Conservation (phyloP, 92 coral and sea anemone genomes). For the Phenganax marumi region DNA sequence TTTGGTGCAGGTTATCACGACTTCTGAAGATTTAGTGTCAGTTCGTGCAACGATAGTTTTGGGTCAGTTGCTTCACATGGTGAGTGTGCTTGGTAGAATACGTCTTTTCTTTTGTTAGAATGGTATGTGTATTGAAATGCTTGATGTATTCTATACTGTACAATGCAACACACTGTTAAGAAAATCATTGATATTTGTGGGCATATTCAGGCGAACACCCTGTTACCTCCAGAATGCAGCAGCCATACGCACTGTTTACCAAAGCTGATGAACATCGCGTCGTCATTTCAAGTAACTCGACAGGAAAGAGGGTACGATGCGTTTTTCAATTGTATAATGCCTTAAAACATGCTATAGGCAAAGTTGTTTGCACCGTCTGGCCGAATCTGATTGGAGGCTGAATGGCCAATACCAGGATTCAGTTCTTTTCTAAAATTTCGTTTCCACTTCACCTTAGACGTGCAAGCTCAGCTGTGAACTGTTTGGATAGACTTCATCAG, state of each 20-base stretch:
- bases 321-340: background rate
- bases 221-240: conserved; percentile 94
- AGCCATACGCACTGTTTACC: conserved; percentile 94
- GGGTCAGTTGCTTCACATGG: conserved; percentile 94
- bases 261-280: conserved; percentile 87
- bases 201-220: conserved; percentile 72
- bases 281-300: conserved; percentile 87
- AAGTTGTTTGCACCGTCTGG: background rate
- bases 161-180: background rate
- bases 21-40: conserved; percentile 88
- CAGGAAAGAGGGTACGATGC: conserved; percentile 79
- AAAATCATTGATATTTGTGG: background rate
- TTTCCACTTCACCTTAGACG: conserved; percentile 57
- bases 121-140: too few species aligned
- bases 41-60: conserved; percentile 91
- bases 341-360: background rate
- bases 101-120: too few species aligned
- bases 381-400: background rate
- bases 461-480: conserved; percentile 95
- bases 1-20: conserved; percentile 94
- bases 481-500: conserved; percentile 89
- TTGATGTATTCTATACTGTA: background rate
- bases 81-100: conserved; percentile 21
- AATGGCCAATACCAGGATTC: background rate
- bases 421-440: background rate